Evolutionary conservation across 2,797 vertebrate genomes (phyloP).

Genomic region (Pipistrellus pygmaeus): DNA sequence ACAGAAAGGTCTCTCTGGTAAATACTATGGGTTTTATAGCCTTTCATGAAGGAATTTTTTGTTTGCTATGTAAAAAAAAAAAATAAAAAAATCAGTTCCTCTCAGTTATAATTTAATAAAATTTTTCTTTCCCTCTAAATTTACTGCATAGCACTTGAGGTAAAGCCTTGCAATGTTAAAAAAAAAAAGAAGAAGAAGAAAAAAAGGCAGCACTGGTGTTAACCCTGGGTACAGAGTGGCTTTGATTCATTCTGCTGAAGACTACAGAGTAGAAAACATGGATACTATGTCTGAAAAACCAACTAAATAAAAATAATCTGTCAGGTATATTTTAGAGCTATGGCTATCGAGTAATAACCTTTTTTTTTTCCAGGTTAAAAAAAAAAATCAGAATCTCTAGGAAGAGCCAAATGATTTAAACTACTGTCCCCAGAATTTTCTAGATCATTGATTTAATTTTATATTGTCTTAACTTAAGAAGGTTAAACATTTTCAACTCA

Average conservation of each 20-base stretch:
- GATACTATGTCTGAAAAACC: slow-evolving; percentile 66
- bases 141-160: slow-evolving; percentile 79
- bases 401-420: slow-evolving; percentile 60
- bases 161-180: slow-evolving; percentile 63
- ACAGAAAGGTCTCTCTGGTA: slow-evolving; percentile 86
- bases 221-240: slow-evolving; percentile 67
- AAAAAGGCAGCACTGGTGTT: slow-evolving; percentile 61
- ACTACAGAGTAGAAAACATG: slow-evolving; percentile 49
- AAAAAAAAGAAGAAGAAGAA: slow-evolving; percentile 30
- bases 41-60: slow-evolving; percentile 85
- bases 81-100: slow-evolving; percentile 74
- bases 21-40: slow-evolving; percentile 84
- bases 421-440: background rate
- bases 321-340: slow-evolving; percentile 61
- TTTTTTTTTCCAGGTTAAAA: background rate
- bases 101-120: slow-evolving; percentile 84
- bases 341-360: slow-evolving; percentile 39
- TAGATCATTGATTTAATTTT: slow-evolving; percentile 39
- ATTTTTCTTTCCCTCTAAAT: slow-evolving; percentile 69
- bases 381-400: slow-evolving; percentile 46
- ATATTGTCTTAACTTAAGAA: background rate
- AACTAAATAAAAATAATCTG: slow-evolving; percentile 70
- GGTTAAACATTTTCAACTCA: slow-evolving; percentile 7
- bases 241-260: slow-evolving; percentile 75
- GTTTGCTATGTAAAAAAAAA: slow-evolving; percentile 80